Evolutionary conservation across 2,113 vertebrate genomes (phyloP).

Genomic region (Muntiacus reevesi): DNA sequence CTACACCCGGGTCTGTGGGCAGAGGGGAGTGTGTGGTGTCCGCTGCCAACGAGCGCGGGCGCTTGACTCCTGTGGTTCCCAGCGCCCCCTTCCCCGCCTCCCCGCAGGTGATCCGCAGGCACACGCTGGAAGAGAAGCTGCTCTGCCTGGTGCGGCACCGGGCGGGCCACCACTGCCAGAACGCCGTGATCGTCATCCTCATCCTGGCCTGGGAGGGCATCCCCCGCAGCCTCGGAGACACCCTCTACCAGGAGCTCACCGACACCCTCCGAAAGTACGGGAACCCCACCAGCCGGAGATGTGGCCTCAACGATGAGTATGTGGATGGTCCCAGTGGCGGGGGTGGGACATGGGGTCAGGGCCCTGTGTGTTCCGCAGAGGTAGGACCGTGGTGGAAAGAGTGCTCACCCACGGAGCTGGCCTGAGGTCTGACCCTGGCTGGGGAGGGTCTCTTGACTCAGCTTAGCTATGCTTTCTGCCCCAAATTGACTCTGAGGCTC

Average conservation of each 20-base stretch:
- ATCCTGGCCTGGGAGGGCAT: constrained; percentile 98
- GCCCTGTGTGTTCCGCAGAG: background rate
- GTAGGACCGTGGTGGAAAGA: background rate
- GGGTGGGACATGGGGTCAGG: accelerated
- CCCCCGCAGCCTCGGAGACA: constrained; percentile 89
- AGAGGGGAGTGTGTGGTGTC: background rate
- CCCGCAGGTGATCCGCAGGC: constrained; percentile 92
- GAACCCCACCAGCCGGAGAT: constrained; percentile 96
- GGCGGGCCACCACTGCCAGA: constrained; percentile 93
- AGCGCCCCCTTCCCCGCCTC: accelerated
- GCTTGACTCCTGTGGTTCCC: accelerated
- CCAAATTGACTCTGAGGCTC: background rate
- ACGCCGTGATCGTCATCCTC: constrained; percentile 94
- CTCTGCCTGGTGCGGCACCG: constrained; percentile 94
- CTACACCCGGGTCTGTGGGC: background rate
- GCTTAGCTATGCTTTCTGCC: background rate
- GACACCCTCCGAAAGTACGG: constrained; percentile 92
- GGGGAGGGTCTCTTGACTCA: background rate
- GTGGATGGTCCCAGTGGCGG: constrained; percentile 45
- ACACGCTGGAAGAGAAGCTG: constrained; percentile 92
- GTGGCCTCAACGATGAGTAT: constrained; percentile 97
- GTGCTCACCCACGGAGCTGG: accelerated
- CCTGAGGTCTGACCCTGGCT: background rate
- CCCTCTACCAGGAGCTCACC: constrained; percentile 91
- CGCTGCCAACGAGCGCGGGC: accelerated